Percentiles rank a stretch among this genome's conserved stretches.
Conservation (phyloP, 2,888 invertebrate species). For the Loripinus fragilis region DNA sequence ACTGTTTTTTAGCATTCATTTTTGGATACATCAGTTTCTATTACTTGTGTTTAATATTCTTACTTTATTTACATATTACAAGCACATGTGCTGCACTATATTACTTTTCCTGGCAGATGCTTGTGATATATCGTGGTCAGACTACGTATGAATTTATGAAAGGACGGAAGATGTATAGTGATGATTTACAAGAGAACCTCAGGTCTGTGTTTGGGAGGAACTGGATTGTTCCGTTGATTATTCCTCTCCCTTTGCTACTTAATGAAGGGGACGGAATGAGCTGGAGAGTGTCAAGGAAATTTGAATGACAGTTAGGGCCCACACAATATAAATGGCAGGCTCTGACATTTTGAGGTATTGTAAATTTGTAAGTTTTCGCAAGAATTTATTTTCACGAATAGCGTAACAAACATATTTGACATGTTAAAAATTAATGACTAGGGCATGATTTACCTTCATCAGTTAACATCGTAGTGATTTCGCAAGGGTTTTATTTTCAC, state of each 20-base stretch:
- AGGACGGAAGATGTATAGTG: conserved; percentile 65
- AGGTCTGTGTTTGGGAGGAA: conserved; percentile 78
- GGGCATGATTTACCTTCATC: too few species aligned
- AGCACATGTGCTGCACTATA: conserved; percentile 63
- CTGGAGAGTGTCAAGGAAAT: conserved; percentile 63
- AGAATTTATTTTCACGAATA: too few species aligned
- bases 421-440: too few species aligned
- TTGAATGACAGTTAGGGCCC: too few species aligned
- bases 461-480: too few species aligned
- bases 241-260: conserved; percentile 73
- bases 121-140: conserved; percentile 71
- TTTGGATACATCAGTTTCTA: conserved; percentile 59
- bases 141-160: conserved; percentile 77
- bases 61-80: conserved; percentile 65
- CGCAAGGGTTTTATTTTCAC: too few species aligned
- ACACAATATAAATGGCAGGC: too few species aligned
- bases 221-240: conserved; percentile 75
- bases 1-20: conserved; percentile 60
- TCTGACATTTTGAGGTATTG: too few species aligned
- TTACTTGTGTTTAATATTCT: conserved; percentile 59
- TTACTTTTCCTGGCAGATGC: conserved; percentile 73
- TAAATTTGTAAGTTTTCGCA: too few species aligned
- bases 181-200: conserved; percentile 62
- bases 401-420: too few species aligned
- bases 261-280: conserved; percentile 72